Evolutionary conservation across 2,113 vertebrate genomes (phyloP).

Genomic region (Clarias gariepinus): DNA sequence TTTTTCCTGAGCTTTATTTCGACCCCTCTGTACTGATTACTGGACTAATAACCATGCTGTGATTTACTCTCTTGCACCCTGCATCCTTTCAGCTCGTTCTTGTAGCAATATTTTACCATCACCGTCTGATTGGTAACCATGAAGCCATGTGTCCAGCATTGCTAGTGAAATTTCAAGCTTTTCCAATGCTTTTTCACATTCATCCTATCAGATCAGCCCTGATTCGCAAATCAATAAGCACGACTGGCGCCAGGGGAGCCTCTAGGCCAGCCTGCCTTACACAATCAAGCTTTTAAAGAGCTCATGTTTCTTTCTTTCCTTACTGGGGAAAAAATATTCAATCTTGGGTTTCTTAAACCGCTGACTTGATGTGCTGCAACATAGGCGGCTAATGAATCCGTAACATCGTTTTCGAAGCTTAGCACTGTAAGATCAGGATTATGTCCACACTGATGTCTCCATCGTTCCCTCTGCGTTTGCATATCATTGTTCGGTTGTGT

Average conservation of each 20-base stretch:
- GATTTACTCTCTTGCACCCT: neutral
- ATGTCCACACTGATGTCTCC: neutral
- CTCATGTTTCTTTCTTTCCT: neutral
- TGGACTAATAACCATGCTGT: neutral
- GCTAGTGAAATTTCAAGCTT: neutral
- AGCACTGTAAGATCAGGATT: neutral
- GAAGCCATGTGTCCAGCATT: neutral
- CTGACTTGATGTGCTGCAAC: neutral
- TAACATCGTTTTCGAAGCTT: neutral
- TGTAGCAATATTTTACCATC: neutral
- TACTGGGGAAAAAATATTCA: constrained; percentile 6
- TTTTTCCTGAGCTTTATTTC: neutral
- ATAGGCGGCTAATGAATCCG: neutral
- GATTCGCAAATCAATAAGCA: neutral
- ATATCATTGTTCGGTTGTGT: neutral
- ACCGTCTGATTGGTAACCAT: neutral
- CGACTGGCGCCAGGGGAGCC: neutral
- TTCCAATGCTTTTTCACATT: neutral
- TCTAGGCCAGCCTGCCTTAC: neutral
- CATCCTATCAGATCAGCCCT: neutral
- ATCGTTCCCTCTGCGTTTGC: neutral
- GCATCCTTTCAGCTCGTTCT: neutral
- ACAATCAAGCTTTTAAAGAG: neutral
- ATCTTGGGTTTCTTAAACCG: neutral
- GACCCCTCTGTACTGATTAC: neutral